Evolutionary conservation across 2,113 vertebrate genomes (phyloP), one percentile per base, ranked within the genome.

Genomic region (Nothoprocta perdicaria): DNA sequence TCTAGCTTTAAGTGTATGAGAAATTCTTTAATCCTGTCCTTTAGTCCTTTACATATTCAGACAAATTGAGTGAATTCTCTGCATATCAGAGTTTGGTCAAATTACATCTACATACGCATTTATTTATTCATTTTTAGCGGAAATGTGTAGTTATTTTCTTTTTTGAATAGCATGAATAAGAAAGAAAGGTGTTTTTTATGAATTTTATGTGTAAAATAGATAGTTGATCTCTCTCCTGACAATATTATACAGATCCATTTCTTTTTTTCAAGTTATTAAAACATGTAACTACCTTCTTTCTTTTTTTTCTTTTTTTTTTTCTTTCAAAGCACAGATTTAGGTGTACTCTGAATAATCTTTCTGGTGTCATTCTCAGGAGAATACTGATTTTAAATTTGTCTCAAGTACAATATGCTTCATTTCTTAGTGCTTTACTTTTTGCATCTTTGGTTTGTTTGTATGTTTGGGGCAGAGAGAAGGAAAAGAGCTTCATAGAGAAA

Each of bases 21-120:
- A 87, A 94, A 75, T 45, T 80, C 57, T 75, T 78, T 63, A 84
- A 43, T 43, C 14, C 2, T 65, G 29, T 52, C 14, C n/a, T 90
- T 91, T 80, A 71, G 29, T 52, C 14, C n/a, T 90, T 91, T 80
- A 71, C 89, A 72, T 72, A 74, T 6, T 60, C 22, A 61, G 5
- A 14, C 67, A 63, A 87, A 77, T 35, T 43, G 72, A 90, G 22
- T 8, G 8, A 63, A 69, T 84, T 61, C 35, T 60, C 52, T 80
- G 22, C 18, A 69, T 10, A 18, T 33, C 15, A 68, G 31, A 40
- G 2, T 71, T 80, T 40, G 6, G 29, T 65, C 15, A 16, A 15
- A 24, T 71, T n/a, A 19, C 29, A 2, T 60, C 3, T 31, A 18
- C 35, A 22, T 22, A 22, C 48, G 22, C 8, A 23, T 75, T 45